These are phyloP conservation scores for Apodemus sylvaticus DNA, from an alignment of 2,113 vertebrate species.

Conservation along the genomic window DNA sequence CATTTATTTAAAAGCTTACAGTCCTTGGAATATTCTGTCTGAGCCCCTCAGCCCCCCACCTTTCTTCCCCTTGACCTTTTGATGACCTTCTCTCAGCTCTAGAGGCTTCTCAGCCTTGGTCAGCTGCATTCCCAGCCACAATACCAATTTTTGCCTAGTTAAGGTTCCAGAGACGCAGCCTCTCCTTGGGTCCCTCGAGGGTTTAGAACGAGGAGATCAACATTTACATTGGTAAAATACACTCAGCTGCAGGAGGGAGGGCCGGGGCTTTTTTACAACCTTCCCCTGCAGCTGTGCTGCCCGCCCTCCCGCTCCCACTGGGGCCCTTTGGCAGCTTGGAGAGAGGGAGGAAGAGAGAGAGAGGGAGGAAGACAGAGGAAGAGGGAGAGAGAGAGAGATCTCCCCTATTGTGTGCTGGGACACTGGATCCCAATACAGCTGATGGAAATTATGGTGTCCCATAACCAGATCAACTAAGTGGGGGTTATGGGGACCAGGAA, in stretches of 20 bases:
- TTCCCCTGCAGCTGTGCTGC: constrained; percentile 65
- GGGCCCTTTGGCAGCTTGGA: constrained; percentile 55
- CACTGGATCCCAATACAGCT: background rate
- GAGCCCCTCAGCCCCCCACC: background rate
- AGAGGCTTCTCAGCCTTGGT: constrained; percentile 37
- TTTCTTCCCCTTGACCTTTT: constrained; percentile 70
- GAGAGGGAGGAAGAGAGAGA: background rate
- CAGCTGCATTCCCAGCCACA: constrained; percentile 49
- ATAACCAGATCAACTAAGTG: constrained; percentile 26
- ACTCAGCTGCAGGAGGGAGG: constrained; percentile 63
- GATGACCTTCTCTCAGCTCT: constrained; percentile 55
- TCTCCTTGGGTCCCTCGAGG: constrained; percentile 30
- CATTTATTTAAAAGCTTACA: constrained; percentile 78
- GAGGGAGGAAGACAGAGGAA: no score
- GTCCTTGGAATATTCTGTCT: constrained; percentile 58
- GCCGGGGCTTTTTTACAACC: constrained; percentile 64
- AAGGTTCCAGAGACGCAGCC: constrained; percentile 58
- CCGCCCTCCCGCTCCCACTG: background rate
- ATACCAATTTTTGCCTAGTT: constrained; percentile 52
- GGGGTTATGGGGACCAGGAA: background rate
- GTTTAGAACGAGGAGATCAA: constrained; percentile 63
- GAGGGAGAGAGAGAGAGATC: background rate
- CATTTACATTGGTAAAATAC: constrained; percentile 75
- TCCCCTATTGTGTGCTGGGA: constrained; percentile 14
- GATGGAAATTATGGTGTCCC: background rate